Base-by-base conservation (phyloP, 92 coral and sea anemone species). In the Bergia puertoricense region DNA sequence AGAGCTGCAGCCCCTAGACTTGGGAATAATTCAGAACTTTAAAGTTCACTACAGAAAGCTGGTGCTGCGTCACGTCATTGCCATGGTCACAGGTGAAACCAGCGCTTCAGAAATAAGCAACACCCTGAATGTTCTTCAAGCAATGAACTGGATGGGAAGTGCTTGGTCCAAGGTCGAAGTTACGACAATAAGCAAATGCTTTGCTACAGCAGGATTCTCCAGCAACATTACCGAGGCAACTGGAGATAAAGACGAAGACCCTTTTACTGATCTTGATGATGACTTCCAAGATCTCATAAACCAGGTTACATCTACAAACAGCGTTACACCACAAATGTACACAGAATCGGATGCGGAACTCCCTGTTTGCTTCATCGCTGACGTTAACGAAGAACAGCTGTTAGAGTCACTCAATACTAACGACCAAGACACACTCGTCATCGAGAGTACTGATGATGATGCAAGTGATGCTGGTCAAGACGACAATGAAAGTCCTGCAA, bases 1-100 rank as follows among this genome's bases (percentile, higher is more conserved):
- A 66, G 81, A 77, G 85, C 90, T 81, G 76, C 92, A 86, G 81
- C 88, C 92, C 86, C 77, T 90, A 74, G 86, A 90, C 73, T 76
- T 90, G 89, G 92, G 92, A 90, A 85, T 85, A 66, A 86, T 90
- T 57, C 90, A 86, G 81, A 90, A 86, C 90, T 86, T 81, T 77
- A 82, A 90, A 90, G 90, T 90, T 81, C 92, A 77, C 66, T 85
- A 90, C 81, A 85, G 81, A 78, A 85, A 79, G 89, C 62, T 56
- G 42, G 54, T 85, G 59, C 79, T 90, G n/a, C 85, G 89, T 54
- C 83, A 90, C 56, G 77, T 79, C 59, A 23, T 85, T 38, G 51
- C 92, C 18, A 90, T 78, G 92, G 77, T 86, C 44, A n/a, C 92
- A 88, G 79, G 68, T 81, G 79, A 76, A 48, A 56, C 23, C 77